Evolutionary conservation across 2,888 invertebrate species (phyloP), one percentile per base, ranked within the genome.

Genomic region (Graphium colonna): DNA sequence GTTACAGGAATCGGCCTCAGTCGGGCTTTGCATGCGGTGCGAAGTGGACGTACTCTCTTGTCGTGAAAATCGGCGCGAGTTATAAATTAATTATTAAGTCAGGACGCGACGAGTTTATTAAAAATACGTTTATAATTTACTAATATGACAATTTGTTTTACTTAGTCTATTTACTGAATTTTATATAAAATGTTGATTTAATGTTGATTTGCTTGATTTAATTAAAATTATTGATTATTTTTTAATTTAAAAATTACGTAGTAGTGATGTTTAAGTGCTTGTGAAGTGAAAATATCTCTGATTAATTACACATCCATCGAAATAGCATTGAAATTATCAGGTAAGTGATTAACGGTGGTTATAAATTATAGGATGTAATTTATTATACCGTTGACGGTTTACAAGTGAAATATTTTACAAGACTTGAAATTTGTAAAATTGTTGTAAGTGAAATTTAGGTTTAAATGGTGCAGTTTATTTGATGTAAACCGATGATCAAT

Each of bases 11-110:
- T 15, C 38, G 38, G 17, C 45, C 28, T 48, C 48, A 53, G 53
- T 53, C 43, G 53, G 21, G 43, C 47, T 52, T 52, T 42, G 28
- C 42, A 28, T 43, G 26, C 36, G 38, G 42, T 21, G 42, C 21
- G 9, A 36, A 36, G 38, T 21, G 47, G 48, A 52, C 43, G 42
- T 45, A 10, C 4, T 8, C 21, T 1, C 17, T 40, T 7, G 12
- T 17, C 21, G 38, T 10, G 17, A 12, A 17, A 26, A 15, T 7
- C 1, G n/a, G n/a, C 47, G 17, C 28, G 36, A 43, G 12, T 43
- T 52, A 52, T 40, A 15, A 48, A 52, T 48, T 28, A 47, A 33
- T 17, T n/a, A n/a, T n/a, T n/a, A n/a, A n/a, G n/a, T n/a, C n/a
- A n/a, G n/a, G n/a, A 41, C 16, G 33, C 33, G 31, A 46, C 18